Evolutionary conservation across 2,888 invertebrate genomes (phyloP), one percentile per base, ranked within the genome.

Genomic region (Entomobrya proxima): DNA sequence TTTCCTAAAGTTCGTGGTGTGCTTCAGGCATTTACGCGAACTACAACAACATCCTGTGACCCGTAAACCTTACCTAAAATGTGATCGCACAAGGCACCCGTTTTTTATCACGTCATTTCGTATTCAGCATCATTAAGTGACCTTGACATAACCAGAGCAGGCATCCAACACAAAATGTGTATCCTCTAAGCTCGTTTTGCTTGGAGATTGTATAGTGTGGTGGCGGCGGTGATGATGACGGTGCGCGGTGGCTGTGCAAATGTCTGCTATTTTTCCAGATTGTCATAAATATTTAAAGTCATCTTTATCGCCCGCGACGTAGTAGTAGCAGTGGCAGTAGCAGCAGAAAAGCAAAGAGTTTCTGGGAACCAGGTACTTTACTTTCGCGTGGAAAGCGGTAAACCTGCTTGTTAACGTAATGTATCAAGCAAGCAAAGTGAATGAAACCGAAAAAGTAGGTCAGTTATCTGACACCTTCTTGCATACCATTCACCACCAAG

Each of bases 221-320:
- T 40, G 21, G 21, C 11, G 44, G 9, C 1, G 67, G 30, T 35
- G 67, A 67, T 44, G 40, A 67, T 44, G 37, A 40, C 32, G 32
- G 30, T 67, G 5, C 2, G 18, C 47, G 32, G 3, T 30, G 47
- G 13, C 15, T 13, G 47, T 30, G 44, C 44, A 47, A 69, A 47
- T 44, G 44, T 35, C 50, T 52, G 35, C 35, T 52, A 21, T 32
- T 35, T 32, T 74, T 52, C 32, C n/a, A 50, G 52, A 35, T 15
- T 74, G 50, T 52, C 74, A 35, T 74, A 74, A 50, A 74, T 74
- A 74, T 74, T 74, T 74, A 74, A 74, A 50, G n/a, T n/a, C 11
- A 21, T 13, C 61, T 13, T 27, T 27, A 69, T 40, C 37, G 15
- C 35, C 24, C n/a, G 2, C 24, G 24, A 9, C 18, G 27, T 67